A percentile compares a stretch with the other conserved stretches of the same genome.
Evolutionary conservation across 2,113 vertebrate species (phyloP).

Genomic region (Atrichornis clamosus): DNA sequence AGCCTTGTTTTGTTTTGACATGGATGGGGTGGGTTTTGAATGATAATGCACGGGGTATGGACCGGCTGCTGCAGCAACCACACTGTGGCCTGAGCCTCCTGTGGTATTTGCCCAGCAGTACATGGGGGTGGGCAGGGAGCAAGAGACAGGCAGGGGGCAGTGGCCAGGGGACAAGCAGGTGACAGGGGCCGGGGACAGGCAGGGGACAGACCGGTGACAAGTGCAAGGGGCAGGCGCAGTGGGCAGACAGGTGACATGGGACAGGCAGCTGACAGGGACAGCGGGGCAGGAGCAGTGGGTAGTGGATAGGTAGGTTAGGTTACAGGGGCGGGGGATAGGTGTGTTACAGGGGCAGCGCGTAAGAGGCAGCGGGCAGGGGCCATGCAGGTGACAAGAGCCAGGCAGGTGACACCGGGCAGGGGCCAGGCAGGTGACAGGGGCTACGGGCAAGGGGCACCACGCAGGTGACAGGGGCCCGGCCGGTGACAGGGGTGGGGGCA

Average conservation of each 20-base stretch:
- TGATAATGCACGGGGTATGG: fast-evolving
- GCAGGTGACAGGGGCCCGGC: too few species aligned
- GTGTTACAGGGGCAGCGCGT: too few species aligned
- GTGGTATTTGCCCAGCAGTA: too few species aligned
- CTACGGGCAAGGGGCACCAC: not conserved
- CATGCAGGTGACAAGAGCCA: not conserved
- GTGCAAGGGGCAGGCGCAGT: not conserved
- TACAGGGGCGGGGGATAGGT: too few species aligned
- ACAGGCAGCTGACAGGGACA: not conserved
- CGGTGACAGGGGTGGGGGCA: not conserved
- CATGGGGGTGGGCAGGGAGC: too few species aligned
- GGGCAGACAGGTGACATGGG: not conserved
- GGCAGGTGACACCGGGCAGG: not conserved
- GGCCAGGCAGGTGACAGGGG: not conserved
- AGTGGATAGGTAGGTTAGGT: not conserved
- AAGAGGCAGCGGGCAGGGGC: too few species aligned
- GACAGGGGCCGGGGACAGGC: not conserved
- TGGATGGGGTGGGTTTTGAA: fast-evolving
- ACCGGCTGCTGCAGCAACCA: not conserved
- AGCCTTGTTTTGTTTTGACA: not conserved
- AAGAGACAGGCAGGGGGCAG: not conserved
- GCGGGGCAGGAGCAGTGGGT: not conserved
- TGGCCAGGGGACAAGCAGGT: not conserved
- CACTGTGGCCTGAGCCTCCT: fast-evolving
- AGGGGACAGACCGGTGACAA: too few species aligned